phyloP scores from a whole-genome alignment of 2,888 invertebrate species.

The Coelinius sp. region DNA sequence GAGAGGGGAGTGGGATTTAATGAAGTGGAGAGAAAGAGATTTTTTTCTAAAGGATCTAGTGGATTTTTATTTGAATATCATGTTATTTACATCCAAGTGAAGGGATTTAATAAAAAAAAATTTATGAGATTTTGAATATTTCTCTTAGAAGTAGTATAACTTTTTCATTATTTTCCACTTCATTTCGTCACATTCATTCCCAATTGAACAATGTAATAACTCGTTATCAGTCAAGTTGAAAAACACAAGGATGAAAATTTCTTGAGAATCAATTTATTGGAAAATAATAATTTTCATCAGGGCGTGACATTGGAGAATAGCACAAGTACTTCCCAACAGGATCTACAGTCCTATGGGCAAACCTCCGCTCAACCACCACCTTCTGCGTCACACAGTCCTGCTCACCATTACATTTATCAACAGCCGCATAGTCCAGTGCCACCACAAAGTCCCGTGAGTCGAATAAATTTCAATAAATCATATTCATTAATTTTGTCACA shows the following conservation, averaged over 20 bases:
- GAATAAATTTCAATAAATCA: slow-evolving; percentile 9
- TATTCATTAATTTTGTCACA: not conserved
- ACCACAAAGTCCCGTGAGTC: slow-evolving; percentile 68
- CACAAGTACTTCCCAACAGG: slow-evolving; percentile 75
- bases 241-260: not conserved
- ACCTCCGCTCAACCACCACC: slow-evolving; percentile 51
- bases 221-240: not conserved
- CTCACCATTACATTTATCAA: slow-evolving; percentile 66
- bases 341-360: slow-evolving; percentile 72
- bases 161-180: not conserved
- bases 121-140: no score
- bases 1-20: not conserved
- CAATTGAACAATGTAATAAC: not conserved
- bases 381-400: slow-evolving; percentile 62
- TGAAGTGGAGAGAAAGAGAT: slow-evolving; percentile 5
- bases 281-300: slow-evolving; percentile 62
- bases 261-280: not conserved
- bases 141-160: no score
- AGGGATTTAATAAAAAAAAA: no score
- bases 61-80: slow-evolving; percentile 3
- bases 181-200: not conserved
- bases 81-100: not conserved
- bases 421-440: slow-evolving; percentile 67
- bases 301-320: slow-evolving; percentile 77
- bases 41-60: not conserved